A percentile compares a stretch with the other conserved stretches of the same genome.
phyloP scores from a whole-genome alignment of 2,113 vertebrate species.

The Podiceps cristatus region DNA sequence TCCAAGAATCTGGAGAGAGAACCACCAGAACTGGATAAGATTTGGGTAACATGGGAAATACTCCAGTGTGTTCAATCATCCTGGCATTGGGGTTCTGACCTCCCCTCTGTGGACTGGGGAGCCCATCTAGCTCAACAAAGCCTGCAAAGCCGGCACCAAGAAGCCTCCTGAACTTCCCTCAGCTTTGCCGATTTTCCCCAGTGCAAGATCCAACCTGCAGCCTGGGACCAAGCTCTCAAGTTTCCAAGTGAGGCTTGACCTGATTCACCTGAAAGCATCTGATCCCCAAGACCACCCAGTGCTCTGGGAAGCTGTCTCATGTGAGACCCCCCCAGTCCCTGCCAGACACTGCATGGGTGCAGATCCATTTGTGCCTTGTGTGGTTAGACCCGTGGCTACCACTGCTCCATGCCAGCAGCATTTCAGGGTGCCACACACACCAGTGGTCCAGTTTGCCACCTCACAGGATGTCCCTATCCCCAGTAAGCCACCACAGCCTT shows the following conservation, averaged over 20 bases:
- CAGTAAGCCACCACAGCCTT: neutral
- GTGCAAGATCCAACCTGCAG: neutral
- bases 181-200: neutral
- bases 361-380: neutral
- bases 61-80: neutral
- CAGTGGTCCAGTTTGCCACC: neutral
- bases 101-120: neutral
- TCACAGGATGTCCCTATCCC: neutral
- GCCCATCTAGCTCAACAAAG: neutral
- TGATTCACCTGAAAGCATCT: neutral
- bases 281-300: neutral
- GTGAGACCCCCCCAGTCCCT: neutral
- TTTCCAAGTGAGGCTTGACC: neutral
- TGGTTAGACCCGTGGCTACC: neutral
- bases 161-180: neutral
- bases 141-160: neutral
- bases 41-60: neutral
- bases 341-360: neutral
- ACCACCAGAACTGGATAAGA: neutral
- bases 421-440: neutral
- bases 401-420: neutral
- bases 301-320: neutral
- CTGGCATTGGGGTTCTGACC: neutral
- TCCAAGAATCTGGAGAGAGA: constrained; percentile 84
- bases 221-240: neutral